phyloP scores from a whole-genome alignment of 2,113 vertebrate genomes.

The Amblyornis subalaris region DNA sequence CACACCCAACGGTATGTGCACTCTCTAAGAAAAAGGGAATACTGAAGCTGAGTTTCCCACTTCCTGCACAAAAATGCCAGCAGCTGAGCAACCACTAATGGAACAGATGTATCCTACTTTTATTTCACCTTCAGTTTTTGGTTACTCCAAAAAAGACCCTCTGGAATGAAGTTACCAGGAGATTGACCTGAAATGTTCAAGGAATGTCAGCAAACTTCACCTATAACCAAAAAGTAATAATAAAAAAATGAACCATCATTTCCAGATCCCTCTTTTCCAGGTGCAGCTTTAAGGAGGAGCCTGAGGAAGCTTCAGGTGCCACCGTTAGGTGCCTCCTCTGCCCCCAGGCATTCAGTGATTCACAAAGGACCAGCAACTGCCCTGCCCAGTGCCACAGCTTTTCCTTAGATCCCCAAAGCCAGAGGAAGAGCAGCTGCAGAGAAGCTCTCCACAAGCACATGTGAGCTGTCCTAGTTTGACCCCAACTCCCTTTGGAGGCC shows the following conservation, averaged over 20 bases:
- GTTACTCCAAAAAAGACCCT: neutral
- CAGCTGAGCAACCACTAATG: neutral
- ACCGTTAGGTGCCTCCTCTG: slow-evolving; percentile 11
- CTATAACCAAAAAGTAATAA: neutral
- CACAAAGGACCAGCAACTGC: neutral
- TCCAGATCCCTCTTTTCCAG: neutral
- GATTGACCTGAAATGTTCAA: neutral
- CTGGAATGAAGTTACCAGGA: neutral
- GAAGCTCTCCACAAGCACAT: neutral
- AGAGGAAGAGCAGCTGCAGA: neutral
- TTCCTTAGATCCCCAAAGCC: neutral
- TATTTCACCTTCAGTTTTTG: neutral
- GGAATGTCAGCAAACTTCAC: neutral
- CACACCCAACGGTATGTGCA: neutral
- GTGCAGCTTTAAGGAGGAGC: neutral
- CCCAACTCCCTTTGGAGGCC: neutral
- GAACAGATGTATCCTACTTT: neutral
- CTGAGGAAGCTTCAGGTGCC: neutral
- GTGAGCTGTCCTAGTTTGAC: neutral
- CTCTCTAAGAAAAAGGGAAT: neutral
- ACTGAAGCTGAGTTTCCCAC: neutral
- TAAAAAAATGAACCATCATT: neutral
- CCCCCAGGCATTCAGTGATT: neutral
- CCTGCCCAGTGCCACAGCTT: neutral
- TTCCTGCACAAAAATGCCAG: neutral